Base-by-base conservation (phyloP, 2,113 vertebrate genomes). In the Bufo bufo region DNA sequence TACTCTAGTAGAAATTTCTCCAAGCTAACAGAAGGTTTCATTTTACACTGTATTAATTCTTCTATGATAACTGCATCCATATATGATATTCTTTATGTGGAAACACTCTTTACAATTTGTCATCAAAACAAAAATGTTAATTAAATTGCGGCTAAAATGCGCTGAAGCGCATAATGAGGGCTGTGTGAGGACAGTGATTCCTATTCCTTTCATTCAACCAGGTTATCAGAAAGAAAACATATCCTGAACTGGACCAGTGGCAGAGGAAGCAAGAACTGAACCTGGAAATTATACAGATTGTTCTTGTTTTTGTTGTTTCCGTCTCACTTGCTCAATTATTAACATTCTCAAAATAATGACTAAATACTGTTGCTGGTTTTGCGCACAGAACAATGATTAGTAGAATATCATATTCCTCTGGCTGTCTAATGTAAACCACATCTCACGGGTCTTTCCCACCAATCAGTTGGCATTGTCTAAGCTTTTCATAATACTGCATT, bases 261-360 rank as follows among this genome's bases (percentile, higher is more conserved):
- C 33, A 81, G 63, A 80, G 77, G 63, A 87, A 87, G 65, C 52
- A 7, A 65, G 65, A 20, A 80, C 77, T 87, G 56, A 81, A 43
- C 85, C 77, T 87, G 85, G 85, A 86, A 86, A 86, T 80, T 17
- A 81, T 72, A 79, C 43, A 58, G 65, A 81, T 78, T 77, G 77
- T 78, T 86, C 65, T 81, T 63, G 52, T 80, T 80, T 56, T 52
- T 79, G 74, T 85, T 43, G 77, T 87, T 87, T 87, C 85, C 85
- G 50, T 58, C 23, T 72, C 19, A 4, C n/a, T 49, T 23, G 12
- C 77, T 9, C 85, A 81, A 45, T 47, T 14, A 9, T 56, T 56
- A 87, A 72, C 77, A 45, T 71, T 81, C 77, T 58, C 10, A 72
- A 81, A 58, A 87, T 71, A 81, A 87, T 71, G 71, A 23, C 77